Evolutionary conservation across 1,140 invertebrate genomes (phyloP).

Genomic region (Zaprionus davidi): DNA sequence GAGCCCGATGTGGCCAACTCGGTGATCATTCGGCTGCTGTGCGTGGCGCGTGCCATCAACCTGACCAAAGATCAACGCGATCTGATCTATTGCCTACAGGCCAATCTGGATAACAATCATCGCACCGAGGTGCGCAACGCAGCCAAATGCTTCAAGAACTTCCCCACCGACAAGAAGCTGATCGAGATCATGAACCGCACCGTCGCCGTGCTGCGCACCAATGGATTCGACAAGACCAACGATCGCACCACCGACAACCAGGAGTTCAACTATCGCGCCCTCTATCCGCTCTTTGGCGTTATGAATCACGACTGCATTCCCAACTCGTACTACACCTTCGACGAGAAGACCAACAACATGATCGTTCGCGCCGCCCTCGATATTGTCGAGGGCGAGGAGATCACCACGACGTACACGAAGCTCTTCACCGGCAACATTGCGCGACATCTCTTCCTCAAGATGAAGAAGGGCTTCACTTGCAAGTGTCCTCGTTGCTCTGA

Average conservation of each 20-base stretch:
- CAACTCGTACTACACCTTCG: conserved; percentile 90
- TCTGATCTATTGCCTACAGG: conserved; percentile 86
- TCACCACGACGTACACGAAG: conserved; percentile 90
- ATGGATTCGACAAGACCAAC: conserved; percentile 88
- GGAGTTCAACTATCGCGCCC: conserved; percentile 87
- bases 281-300: conserved; percentile 90
- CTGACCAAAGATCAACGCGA: conserved; percentile 86
- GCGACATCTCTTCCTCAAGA: conserved; percentile 87
- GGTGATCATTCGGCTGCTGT: conserved; percentile 85
- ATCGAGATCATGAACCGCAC: conserved; percentile 82
- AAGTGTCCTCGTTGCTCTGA: conserved; percentile 89
- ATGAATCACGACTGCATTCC: conserved; percentile 91
- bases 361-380: conserved; percentile 87
- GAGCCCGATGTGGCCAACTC: conserved; percentile 86
- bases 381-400: conserved; percentile 89
- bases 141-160: conserved; percentile 86
- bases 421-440: conserved; percentile 89
- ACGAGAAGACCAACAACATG: conserved; percentile 86
- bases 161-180: conserved; percentile 84
- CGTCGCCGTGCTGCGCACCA: conserved; percentile 89
- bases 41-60: conserved; percentile 86
- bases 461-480: conserved; percentile 91
- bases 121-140: conserved; percentile 87
- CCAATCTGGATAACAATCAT: conserved; percentile 85
- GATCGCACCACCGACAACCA: conserved; percentile 85